phyloP scores from a whole-genome alignment of 2,113 vertebrate genomes.

The Odontesthes bonariensis region DNA sequence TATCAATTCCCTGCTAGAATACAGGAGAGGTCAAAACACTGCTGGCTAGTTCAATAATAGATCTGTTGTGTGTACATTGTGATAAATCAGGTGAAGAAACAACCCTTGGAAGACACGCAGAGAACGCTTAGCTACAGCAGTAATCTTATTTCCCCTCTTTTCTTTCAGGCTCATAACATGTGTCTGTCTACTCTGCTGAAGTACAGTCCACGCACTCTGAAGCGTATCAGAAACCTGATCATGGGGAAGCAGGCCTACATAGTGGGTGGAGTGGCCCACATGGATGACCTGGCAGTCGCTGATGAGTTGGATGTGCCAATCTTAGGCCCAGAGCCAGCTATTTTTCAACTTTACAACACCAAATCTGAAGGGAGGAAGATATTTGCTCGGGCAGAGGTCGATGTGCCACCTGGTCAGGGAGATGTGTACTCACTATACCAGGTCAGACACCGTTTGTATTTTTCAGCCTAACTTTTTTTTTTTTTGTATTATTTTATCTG shows the following conservation, averaged over 20 bases:
- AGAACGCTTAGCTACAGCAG: slow-evolving; percentile 20
- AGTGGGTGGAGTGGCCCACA: slow-evolving; percentile 83
- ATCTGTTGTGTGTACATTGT: slow-evolving; percentile 88
- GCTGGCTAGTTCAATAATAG: slow-evolving; percentile 93
- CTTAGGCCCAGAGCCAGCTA: slow-evolving; percentile 85
- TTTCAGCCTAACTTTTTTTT: neutral
- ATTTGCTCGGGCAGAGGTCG: slow-evolving; percentile 81
- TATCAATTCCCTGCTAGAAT: slow-evolving; percentile 97
- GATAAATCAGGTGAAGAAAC: slow-evolving; percentile 87
- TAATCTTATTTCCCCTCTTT: slow-evolving; percentile 29
- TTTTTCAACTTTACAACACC: slow-evolving; percentile 85
- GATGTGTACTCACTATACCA: slow-evolving; percentile 84
- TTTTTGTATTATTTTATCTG: slow-evolving; percentile 1
- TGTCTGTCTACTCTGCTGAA: slow-evolving; percentile 89
- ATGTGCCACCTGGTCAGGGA: slow-evolving; percentile 83
- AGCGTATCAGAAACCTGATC: slow-evolving; percentile 85
- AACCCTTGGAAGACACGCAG: slow-evolving; percentile 56
- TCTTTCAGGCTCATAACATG: slow-evolving; percentile 85
- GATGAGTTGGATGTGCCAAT: slow-evolving; percentile 88
- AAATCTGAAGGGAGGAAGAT: slow-evolving; percentile 89
- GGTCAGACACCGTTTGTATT: slow-evolving; percentile 73
- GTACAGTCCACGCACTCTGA: slow-evolving; percentile 89
- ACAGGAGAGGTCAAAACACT: slow-evolving; percentile 96
- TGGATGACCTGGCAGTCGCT: slow-evolving; percentile 90
- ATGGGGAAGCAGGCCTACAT: slow-evolving; percentile 86